Conservation (phyloP, 2,113 vertebrate species). For the Gila orcuttii region DNA sequence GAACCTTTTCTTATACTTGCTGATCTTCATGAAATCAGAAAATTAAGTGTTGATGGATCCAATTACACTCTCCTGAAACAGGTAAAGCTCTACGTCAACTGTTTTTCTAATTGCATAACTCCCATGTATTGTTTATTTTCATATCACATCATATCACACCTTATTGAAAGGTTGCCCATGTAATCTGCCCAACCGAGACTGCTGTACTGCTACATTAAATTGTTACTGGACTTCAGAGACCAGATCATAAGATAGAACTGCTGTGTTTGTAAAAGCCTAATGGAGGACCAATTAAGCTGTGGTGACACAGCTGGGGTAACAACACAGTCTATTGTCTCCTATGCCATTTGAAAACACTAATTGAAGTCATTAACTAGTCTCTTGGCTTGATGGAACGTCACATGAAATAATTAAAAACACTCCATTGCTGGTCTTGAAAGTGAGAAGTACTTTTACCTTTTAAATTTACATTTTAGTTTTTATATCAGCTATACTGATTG, state of each 20-base stretch:
- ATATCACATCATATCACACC: neutral
- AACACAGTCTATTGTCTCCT: conserved; percentile 36
- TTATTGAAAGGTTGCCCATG: neutral
- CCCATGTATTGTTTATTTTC: conserved; percentile 4
- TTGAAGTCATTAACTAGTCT: conserved; percentile 50
- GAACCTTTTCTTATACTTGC: conserved; percentile 97
- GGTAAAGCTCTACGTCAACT: conserved; percentile 71
- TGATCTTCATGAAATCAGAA: conserved; percentile 97
- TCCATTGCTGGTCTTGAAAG: conserved; percentile 12
- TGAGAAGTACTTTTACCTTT: neutral
- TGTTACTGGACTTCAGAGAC: conserved; percentile 32
- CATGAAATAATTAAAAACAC: conserved; percentile 41
- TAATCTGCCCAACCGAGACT: conserved; percentile 26
- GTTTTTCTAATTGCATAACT: neutral
- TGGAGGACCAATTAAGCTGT: conserved; percentile 57
- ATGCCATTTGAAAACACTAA: conserved; percentile 55
- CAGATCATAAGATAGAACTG: conserved; percentile 43
- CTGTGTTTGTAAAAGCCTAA: conserved; percentile 51
- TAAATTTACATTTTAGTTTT: neutral
- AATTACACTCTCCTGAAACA: conserved; percentile 98
- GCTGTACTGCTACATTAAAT: conserved; percentile 38
- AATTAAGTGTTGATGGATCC: conserved; percentile 95
- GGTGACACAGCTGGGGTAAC: conserved; percentile 50
- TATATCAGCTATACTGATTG: neutral
- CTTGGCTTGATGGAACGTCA: conserved; percentile 29